phyloP scores from a whole-genome alignment of 2,888 invertebrate genomes.

The Drosophila birchii region DNA sequence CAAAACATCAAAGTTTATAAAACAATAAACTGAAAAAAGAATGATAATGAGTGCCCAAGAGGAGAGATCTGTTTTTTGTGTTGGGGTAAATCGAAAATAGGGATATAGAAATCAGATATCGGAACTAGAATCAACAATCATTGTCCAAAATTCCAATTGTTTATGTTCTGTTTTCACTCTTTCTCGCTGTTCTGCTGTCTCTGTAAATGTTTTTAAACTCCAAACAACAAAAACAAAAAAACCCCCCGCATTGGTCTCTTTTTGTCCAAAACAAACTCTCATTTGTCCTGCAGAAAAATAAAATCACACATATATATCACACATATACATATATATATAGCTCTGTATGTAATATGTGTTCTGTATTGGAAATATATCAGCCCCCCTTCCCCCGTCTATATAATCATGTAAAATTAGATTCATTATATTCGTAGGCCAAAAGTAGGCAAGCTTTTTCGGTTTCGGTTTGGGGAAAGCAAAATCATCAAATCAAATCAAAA shows the following conservation, averaged over 20 bases:
- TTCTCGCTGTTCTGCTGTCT: conserved; percentile 11
- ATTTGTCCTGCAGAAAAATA: conserved; percentile 13
- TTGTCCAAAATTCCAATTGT: conserved; percentile 4
- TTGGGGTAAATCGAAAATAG: background rate
- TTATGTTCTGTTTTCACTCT: conserved; percentile 12
- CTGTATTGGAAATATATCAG: conserved; percentile 10
- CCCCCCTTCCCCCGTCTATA: background rate
- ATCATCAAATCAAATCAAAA: conserved; percentile 22
- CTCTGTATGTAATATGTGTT: conserved; percentile 28
- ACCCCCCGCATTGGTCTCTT: conserved; percentile 9
- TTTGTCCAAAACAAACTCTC: conserved; percentile 14
- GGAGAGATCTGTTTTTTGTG: background rate
- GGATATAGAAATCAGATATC: background rate
- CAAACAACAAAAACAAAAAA: too few relatives aligned
- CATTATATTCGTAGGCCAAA: conserved; percentile 17
- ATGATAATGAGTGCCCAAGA: conserved; percentile 13
- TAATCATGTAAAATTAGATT: conserved; percentile 22
- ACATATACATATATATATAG: conserved; percentile 1
- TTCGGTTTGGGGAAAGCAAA: conserved; percentile 28
- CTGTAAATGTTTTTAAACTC: conserved; percentile 11
- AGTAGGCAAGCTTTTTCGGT: conserved; percentile 34
- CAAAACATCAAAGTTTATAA: conserved; percentile 10
- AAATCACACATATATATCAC: conserved; percentile 1
- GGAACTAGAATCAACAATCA: conserved; percentile 2
- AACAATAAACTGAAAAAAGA: conserved; percentile 7